Evolutionary conservation across 2,888 invertebrate genomes (phyloP).

Genomic region (Agrotis clavis): DNA sequence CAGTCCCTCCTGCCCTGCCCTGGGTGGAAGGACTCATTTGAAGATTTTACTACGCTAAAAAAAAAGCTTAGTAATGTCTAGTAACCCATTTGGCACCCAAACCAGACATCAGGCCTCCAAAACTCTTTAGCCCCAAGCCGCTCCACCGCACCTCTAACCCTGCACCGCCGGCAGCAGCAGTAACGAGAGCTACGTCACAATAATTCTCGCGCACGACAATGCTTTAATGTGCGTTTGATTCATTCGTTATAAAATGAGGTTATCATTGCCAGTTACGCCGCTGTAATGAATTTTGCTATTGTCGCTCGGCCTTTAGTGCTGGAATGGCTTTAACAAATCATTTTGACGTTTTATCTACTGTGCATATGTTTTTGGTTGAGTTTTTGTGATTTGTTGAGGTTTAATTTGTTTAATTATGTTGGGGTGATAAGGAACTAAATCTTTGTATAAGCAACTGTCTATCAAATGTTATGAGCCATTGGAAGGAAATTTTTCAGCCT

Average conservation of each 20-base stretch:
- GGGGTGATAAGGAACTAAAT: not conserved
- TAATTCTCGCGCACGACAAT: conserved; percentile 90
- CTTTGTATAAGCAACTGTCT: not conserved
- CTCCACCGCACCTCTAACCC: conserved; percentile 68
- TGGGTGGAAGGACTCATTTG: no score
- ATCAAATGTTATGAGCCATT: not conserved
- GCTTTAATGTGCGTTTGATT: conserved; percentile 90
- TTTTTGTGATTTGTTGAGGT: not conserved
- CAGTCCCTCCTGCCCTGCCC: no score
- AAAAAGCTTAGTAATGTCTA: no score
- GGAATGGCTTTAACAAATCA: conserved; percentile 62
- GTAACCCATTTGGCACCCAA: no score
- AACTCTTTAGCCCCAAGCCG: conserved; percentile 6
- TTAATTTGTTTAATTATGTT: not conserved
- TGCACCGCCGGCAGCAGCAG: conserved; percentile 78
- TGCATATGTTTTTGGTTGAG: conserved; percentile 40
- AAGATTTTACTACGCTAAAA: no score
- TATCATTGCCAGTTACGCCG: conserved; percentile 86
- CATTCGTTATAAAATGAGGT: conserved; percentile 89
- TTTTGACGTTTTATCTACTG: conserved; percentile 57
- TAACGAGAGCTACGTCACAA: conserved; percentile 89
- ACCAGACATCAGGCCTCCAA: not conserved
- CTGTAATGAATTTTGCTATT: conserved; percentile 87
- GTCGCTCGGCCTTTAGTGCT: conserved; percentile 70
- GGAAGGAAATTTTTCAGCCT: not conserved